Conservation (phyloP, 2,113 vertebrate species). For the Takifugu flavidus region DNA sequence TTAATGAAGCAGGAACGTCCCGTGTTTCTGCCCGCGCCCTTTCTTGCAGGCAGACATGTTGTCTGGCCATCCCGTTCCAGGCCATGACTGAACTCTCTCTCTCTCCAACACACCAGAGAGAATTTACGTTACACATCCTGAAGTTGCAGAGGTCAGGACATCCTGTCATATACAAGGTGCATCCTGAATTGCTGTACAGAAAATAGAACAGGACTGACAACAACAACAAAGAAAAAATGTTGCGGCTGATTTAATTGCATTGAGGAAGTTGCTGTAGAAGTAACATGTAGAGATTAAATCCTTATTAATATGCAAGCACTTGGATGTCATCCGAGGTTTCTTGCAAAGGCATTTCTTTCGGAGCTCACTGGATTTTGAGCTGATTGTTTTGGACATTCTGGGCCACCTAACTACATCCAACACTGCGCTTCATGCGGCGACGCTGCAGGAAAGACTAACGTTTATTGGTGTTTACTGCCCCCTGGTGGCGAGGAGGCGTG, state of each 20-base stretch:
- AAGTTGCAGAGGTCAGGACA: neutral
- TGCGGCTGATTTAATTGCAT: neutral
- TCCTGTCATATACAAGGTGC: neutral
- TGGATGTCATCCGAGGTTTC: slow-evolving; percentile 9
- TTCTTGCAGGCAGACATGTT: slow-evolving; percentile 11
- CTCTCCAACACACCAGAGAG: neutral
- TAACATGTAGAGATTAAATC: slow-evolving; percentile 1
- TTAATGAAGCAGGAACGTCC: slow-evolving; percentile 62
- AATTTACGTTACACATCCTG: neutral
- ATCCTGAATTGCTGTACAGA: neutral
- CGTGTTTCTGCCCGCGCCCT: slow-evolving; percentile 23
- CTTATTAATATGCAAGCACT: slow-evolving; percentile 9
- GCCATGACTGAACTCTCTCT: slow-evolving; percentile 1
- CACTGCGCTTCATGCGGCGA: slow-evolving; percentile 25
- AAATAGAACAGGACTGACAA: neutral
- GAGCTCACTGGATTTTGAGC: slow-evolving; percentile 11
- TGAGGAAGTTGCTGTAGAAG: neutral
- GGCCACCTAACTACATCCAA: slow-evolving; percentile 12
- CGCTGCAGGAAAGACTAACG: neutral
- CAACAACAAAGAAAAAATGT: neutral
- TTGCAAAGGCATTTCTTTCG: neutral
- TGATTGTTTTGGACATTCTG: slow-evolving; percentile 32
- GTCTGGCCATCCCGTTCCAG: neutral
- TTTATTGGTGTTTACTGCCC: slow-evolving; percentile 43
- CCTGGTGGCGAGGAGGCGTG: slow-evolving; percentile 30